Evolutionary conservation across 2,888 invertebrate genomes (phyloP), one percentile per base, ranked within the genome.

Genomic region (Polyommatus iphigenia): DNA sequence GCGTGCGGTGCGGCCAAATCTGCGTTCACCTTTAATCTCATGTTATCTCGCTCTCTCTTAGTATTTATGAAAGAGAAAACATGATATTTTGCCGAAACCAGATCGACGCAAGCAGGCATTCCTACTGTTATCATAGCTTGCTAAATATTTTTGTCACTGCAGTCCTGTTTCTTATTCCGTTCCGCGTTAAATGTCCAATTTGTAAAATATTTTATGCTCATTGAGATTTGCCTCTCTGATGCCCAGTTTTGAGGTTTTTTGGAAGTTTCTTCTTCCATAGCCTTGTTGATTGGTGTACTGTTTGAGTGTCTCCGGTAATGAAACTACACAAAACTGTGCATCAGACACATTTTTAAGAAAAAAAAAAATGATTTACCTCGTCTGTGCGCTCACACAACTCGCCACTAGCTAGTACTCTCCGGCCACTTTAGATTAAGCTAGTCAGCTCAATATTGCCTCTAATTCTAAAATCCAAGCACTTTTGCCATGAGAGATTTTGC

Each of bases 301-400:
- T 54, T 54, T 54, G 54, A 15, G 0, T 18, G 3, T 54, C 54
- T 54, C 46, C 3, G 46, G 46, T 46, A 46, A 46, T 6, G 3
- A 46, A 46, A 46, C 8, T 2, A 2, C 2, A 10, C 46, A 13
- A 46, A 54, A 54, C 54, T 54, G 4, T 18, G 54, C 54, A 54
- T 50, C 1, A 15, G 5, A 41, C 80, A 80, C 81, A 81, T 80
- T 80, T 79, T 79, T 24, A 78, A 79, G 10, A 77, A 13, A 71
- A 79, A 76, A 76, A 54, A 13, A 77, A 76, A 79, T 80, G 81
- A 76, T 80, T 79, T 77, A 82, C 84, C 79, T 81, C 83, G 83
- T 83, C 82, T 81, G 83, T 84, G 88, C 89, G 88, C 89, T 88
- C 87, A 87, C 84, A 82, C 83, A 81, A 83, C 88, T 88, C 87